These are phyloP conservation scores for Epizoanthus scotinus DNA, from an alignment of 92 coral and sea anemone species.

Conservation along the genomic window DNA sequence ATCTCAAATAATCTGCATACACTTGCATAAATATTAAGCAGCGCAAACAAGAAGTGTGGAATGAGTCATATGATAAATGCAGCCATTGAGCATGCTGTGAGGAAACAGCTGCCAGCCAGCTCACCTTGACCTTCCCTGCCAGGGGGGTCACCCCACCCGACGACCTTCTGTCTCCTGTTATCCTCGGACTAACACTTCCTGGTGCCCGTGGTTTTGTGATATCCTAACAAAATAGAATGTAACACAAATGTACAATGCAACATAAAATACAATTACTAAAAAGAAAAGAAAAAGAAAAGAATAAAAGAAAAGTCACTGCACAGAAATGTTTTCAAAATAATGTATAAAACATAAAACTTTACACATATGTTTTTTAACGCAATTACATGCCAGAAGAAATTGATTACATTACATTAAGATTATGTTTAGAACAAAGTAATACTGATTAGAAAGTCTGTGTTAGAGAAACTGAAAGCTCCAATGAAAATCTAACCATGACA, in stretches of 20 bases:
- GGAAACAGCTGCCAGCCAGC: background rate
- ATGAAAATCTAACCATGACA: too few species aligned
- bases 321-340: background rate
- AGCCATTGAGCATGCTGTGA: background rate
- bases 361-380: too few species aligned
- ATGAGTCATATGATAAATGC: background rate
- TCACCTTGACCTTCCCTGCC: slow-evolving; percentile 85
- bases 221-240: slow-evolving; percentile 62
- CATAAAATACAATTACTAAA: background rate
- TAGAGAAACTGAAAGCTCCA: too few species aligned
- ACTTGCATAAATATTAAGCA: background rate
- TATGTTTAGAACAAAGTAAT: too few species aligned
- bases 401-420: too few species aligned
- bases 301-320: background rate
- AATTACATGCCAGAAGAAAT: too few species aligned
- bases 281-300: background rate
- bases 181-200: slow-evolving; percentile 80
- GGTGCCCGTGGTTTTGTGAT: slow-evolving; percentile 93
- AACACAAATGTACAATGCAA: slow-evolving; percentile 13
- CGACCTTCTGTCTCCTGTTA: slow-evolving; percentile 73
- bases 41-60: background rate
- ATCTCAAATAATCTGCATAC: background rate
- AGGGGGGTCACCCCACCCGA: slow-evolving; percentile 73
- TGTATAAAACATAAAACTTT: too few species aligned
- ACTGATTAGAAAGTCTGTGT: too few species aligned